These are phyloP conservation scores for Ictidomys tridecemlineatus DNA, from an alignment of 2,113 vertebrate genomes.

Conservation along the genomic window DNA sequence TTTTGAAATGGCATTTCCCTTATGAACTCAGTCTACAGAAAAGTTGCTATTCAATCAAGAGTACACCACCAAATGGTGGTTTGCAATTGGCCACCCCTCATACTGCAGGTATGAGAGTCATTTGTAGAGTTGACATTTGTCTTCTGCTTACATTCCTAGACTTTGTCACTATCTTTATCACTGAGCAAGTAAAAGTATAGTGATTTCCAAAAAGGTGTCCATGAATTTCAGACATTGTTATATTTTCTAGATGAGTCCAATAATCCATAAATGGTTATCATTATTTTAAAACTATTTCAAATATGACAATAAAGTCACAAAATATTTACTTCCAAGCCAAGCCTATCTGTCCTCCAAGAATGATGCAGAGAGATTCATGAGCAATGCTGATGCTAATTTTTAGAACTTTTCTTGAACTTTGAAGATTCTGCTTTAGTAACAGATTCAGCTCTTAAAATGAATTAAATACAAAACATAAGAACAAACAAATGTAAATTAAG, in stretches of 20 bases:
- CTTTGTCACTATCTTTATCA: background rate
- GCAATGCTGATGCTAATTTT: background rate
- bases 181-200: background rate
- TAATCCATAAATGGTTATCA: conserved; percentile 16
- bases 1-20: background rate
- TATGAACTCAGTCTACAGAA: background rate
- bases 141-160: background rate
- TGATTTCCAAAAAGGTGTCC: conserved; percentile 31
- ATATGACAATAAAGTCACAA: conserved; percentile 47
- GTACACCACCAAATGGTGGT: background rate
- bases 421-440: conserved; percentile 18
- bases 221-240: background rate
- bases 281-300: conserved; percentile 1
- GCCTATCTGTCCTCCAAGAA: background rate
- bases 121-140: background rate
- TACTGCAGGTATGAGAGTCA: background rate
- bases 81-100: background rate
- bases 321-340: conserved; percentile 51
- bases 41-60: conserved; percentile 20
- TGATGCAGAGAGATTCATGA: conserved; percentile 26
- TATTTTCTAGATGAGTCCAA: background rate
- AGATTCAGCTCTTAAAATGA: conserved; percentile 38
- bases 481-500: conserved; percentile 2
- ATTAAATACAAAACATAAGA: conserved; percentile 35
- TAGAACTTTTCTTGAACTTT: conserved; percentile 10